Base-by-base conservation (phyloP, 2,797 vertebrate species). In the Nannoperca australis region DNA sequence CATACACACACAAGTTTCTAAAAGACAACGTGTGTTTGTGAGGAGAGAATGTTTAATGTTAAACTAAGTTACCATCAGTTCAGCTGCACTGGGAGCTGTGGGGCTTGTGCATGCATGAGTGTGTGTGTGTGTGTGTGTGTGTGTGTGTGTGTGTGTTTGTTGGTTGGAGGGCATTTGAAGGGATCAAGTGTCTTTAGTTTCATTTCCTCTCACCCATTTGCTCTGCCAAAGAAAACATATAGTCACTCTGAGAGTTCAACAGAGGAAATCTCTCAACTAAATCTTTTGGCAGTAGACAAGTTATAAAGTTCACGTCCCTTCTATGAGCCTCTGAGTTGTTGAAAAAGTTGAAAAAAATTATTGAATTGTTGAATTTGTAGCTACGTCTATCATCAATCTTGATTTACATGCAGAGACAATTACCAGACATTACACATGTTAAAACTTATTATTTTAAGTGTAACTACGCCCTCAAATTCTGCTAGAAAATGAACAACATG, bases 191-290 rank as follows among this genome's bases (percentile, higher is more conserved):
- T 88, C 83, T 88, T 86, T 58, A 24, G 72, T 90, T 91, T 92
- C 67, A 93, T 93, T 94, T 93, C 90, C 93, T 89, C 60, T 86
- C 59, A 55, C 17, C 67, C 55, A 55, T 85, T 81, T 73, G 65
- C 56, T 65, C 70, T 49, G 84, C 86, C 87, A 92, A 92, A 84
- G 72, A 90, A 90, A 92, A 92, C 84, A 73, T 77, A 82, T 87
- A 88, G 87, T 82, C 81, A 77, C 59, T 80, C 38, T 47, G 67
- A 90, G 70, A 90, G 88, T 87, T 89, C 79, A 89, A 74, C 44
- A 42, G 47, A 77, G 82, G 61, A 84, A 84, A 77, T 68, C 40
- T 71, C 36, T 20, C 9, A 38, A 38, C 32, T 2, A 53, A 75
- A 63, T 77, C 69, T 69, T 88, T 73, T 72, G 77, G 65, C 61